Percentiles rank a stretch among this genome's conserved stretches.
These are phyloP conservation scores for Hirundo rustica DNA, from an alignment of 2,797 vertebrate species.

Conservation along the genomic window DNA sequence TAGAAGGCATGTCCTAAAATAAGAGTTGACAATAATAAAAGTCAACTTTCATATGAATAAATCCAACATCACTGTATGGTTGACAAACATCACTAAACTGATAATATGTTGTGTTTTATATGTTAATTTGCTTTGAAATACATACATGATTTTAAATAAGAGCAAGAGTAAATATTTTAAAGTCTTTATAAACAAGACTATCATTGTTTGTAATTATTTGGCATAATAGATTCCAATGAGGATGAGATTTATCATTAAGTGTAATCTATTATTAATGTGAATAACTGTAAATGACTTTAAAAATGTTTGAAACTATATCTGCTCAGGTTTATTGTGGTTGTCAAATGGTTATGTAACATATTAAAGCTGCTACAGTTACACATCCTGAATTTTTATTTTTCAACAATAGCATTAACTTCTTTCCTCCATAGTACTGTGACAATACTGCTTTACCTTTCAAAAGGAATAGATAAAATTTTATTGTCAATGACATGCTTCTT, in stretches of 20 bases:
- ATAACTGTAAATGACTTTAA: background rate
- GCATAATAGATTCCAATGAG: background rate
- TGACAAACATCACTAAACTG: background rate
- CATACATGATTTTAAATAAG: fast-evolving
- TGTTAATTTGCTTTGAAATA: background rate
- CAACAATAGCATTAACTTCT: background rate
- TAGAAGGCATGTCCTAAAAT: background rate
- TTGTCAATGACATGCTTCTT: background rate
- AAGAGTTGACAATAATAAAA: background rate
- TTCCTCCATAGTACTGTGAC: background rate
- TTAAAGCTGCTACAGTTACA: background rate
- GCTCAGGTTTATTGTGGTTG: background rate
- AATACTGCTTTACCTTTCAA: background rate
- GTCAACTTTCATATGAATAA: background rate
- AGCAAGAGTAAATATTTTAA: background rate
- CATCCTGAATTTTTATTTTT: background rate
- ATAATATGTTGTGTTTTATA: fast-evolving
- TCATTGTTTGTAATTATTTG: background rate
- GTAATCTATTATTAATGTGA: background rate
- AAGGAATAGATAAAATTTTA: background rate
- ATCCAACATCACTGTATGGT: background rate
- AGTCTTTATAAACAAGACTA: background rate
- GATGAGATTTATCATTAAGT: background rate
- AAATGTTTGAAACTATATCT: background rate
- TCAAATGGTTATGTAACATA: background rate